Conservation (phyloP, 2,888 invertebrate species). For the Caenorhabditis sinica region DNA sequence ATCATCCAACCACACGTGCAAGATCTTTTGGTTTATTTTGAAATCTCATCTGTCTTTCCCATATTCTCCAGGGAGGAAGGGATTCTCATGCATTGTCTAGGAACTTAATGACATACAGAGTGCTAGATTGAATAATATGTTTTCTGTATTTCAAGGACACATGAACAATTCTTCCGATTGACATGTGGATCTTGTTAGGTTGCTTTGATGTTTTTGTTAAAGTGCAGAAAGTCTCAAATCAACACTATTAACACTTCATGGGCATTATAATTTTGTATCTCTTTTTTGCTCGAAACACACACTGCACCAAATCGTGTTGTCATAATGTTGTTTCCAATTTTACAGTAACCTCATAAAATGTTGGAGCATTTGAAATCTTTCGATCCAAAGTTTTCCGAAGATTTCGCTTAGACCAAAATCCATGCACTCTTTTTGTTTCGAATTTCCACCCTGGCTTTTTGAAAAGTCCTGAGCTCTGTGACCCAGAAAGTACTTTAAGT, state of each 20-base stretch:
- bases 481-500: slow-evolving; percentile 25
- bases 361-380: neutral
- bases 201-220: slow-evolving; percentile 12
- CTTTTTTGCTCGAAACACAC: too few relatives aligned
- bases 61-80: neutral
- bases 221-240: neutral
- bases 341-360: too few relatives aligned
- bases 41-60: neutral
- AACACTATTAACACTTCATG: too few relatives aligned
- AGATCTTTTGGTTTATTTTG: neutral
- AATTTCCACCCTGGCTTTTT: neutral
- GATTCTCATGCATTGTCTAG: neutral
- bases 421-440: neutral
- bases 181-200: slow-evolving; percentile 42
- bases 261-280: too few relatives aligned
- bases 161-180: slow-evolving; percentile 9
- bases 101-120: neutral
- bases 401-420: neutral
- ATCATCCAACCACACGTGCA: neutral
- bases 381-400: too few relatives aligned
- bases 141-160: slow-evolving; percentile 11
- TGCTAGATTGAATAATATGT: slow-evolving; percentile 8
- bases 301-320: too few relatives aligned
- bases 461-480: slow-evolving; percentile 14
- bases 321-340: too few relatives aligned